These are phyloP conservation scores for Melanotaenia maccullochi DNA, from an alignment of 2,797 vertebrate genomes.

Conservation along the genomic window DNA sequence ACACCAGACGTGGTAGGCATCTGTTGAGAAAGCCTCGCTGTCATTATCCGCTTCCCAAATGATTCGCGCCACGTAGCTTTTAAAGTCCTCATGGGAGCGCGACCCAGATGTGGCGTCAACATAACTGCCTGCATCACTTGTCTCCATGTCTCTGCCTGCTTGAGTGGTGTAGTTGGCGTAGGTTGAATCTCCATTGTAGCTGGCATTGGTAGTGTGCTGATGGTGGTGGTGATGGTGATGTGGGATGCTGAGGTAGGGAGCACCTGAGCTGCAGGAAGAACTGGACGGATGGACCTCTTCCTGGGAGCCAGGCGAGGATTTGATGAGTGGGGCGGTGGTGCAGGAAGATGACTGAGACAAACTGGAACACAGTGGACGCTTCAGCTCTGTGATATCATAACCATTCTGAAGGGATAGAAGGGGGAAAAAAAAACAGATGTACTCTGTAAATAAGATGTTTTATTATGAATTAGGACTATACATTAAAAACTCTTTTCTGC, in stretches of 20 bases:
- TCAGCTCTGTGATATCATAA: conserved; percentile 88
- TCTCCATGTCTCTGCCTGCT: conserved; percentile 10
- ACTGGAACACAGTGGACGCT: conserved; percentile 86
- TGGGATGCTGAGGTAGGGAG: conserved; percentile 75
- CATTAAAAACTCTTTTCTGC: neutral
- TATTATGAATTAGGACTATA: neutral
- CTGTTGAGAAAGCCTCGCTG: conserved; percentile 76
- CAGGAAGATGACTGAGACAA: conserved; percentile 83
- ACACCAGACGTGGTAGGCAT: conserved; percentile 85
- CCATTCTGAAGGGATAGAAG: conserved; percentile 78
- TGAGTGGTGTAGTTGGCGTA: conserved; percentile 31
- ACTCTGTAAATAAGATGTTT: neutral
- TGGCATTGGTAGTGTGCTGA: conserved; percentile 12
- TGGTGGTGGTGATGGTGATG: conserved; percentile 56
- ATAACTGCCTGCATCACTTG: neutral
- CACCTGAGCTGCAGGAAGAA: conserved; percentile 68
- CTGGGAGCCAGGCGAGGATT: conserved; percentile 79
- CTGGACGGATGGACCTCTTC: conserved; percentile 79
- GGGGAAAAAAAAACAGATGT: neutral
- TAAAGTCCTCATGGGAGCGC: conserved; percentile 81
- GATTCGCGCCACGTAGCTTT: conserved; percentile 85
- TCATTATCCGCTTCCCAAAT: conserved; percentile 88
- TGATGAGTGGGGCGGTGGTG: conserved; percentile 83
- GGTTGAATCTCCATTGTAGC: conserved; percentile 14
- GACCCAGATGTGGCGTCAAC: conserved; percentile 23